Conservation (phyloP, 2,888 invertebrate species). For the Geophilus truncorum region DNA sequence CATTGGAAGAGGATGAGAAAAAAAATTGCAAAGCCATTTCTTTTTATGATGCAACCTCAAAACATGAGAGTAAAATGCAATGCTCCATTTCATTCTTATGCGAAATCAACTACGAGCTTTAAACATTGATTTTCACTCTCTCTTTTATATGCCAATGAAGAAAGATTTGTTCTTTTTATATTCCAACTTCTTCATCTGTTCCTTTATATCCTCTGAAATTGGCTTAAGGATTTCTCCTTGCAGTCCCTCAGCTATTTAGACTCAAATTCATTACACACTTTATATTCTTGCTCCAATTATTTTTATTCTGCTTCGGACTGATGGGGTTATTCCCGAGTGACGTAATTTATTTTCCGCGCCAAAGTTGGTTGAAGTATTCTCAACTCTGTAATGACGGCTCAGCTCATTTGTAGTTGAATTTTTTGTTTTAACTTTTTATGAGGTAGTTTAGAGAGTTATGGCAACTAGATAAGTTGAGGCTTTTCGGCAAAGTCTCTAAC, state of each 20-base stretch:
- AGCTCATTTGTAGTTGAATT: not conserved
- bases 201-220: not conserved
- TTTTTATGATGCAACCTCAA: not conserved
- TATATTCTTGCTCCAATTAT: not conserved
- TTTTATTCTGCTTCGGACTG: not conserved
- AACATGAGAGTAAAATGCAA: not conserved
- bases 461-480: not conserved
- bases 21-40: not conserved
- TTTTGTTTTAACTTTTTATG: not conserved
- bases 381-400: not conserved
- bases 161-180: not conserved
- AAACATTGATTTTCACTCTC: not conserved
- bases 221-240: not conserved
- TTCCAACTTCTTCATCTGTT: not conserved
- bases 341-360: not conserved
- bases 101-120: not conserved
- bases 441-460: not conserved
- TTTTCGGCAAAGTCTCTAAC: not conserved
- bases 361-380: not conserved
- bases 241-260: not conserved
- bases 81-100: not conserved
- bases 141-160: constrained; percentile 10
- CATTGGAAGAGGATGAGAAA: not conserved
- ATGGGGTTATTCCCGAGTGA: not conserved
- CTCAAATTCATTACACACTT: not conserved